Percentiles rank a stretch among this genome's conserved stretches.
phyloP scores from a whole-genome alignment of 92 coral and sea anemone genomes.

The Epizoanthus stellaris region DNA sequence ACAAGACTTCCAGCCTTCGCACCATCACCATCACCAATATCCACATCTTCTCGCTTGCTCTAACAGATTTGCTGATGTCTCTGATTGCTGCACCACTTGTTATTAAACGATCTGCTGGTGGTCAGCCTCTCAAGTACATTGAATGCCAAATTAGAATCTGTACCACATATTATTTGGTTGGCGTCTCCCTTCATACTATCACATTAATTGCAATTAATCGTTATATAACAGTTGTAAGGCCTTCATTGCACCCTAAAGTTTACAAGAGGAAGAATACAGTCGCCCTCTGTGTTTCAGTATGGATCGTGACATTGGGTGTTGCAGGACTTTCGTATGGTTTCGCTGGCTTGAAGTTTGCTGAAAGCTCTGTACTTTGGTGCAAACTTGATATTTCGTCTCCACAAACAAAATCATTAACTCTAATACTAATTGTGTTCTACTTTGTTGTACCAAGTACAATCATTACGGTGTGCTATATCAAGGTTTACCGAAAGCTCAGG shows the following conservation, averaged over 20 bases:
- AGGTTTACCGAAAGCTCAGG: not conserved
- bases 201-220: not conserved
- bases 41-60: not conserved
- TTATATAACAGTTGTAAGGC: not conserved
- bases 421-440: not conserved
- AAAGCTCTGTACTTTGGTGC: not conserved
- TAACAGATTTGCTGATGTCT: slow-evolving; percentile 7
- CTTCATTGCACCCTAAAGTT: not conserved
- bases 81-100: not conserved
- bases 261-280: not conserved
- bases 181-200: not conserved
- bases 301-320: not conserved
- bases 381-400: not conserved
- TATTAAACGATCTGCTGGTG: not conserved
- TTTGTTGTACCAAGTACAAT: not conserved
- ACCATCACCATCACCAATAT: not conserved
- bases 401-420: not conserved
- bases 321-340: not conserved
- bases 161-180: not conserved
- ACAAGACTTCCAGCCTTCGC: not conserved
- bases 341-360: not conserved
- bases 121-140: not conserved
- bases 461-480: not conserved
- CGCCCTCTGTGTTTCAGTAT: not conserved
- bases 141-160: not conserved